Conservation (phyloP, 2,113 vertebrate genomes). For the Onychostoma macrolepis region DNA sequence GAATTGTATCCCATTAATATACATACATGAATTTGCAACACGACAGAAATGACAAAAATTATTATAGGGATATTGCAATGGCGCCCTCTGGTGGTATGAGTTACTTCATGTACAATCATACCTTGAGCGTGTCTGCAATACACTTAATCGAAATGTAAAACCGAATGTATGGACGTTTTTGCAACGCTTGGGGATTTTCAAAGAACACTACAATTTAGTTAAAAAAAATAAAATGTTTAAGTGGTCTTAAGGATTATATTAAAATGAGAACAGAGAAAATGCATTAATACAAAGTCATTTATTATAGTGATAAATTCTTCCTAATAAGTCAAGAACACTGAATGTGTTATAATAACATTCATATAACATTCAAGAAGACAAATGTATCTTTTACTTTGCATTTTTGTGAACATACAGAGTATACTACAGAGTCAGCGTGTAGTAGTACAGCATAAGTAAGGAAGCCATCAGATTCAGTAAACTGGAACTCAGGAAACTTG, state of each 20-base stretch:
- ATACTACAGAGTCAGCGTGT: neutral
- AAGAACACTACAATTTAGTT: too few relatives aligned
- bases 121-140: neutral
- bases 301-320: neutral
- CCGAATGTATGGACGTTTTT: too few relatives aligned
- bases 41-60: neutral
- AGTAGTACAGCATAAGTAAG: neutral
- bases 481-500: slow-evolving; percentile 7
- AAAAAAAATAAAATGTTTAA: too few relatives aligned
- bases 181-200: too few relatives aligned
- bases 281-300: neutral
- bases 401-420: neutral
- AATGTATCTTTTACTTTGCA: neutral
- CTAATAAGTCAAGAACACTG: neutral
- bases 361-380: too few relatives aligned
- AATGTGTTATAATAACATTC: neutral
- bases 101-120: neutral
- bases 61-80: neutral
- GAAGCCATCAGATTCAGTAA: neutral
- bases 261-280: neutral
- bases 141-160: neutral
- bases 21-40: neutral
- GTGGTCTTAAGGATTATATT: too few relatives aligned
- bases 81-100: neutral
- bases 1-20: neutral